Evolutionary conservation across 1,140 invertebrate genomes (phyloP).

Genomic region (Philopotamus ludificatus): DNA sequence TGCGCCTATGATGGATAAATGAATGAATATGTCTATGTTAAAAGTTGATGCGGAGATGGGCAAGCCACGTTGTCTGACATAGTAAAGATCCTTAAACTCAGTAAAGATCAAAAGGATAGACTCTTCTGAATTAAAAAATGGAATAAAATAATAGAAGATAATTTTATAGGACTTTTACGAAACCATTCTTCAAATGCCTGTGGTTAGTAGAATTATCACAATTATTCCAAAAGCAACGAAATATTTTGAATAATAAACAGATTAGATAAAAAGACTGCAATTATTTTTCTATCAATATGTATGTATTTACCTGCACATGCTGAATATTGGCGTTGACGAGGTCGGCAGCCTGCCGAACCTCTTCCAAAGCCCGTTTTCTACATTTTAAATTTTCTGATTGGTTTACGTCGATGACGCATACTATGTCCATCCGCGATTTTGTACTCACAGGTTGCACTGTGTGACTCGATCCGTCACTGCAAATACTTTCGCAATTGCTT

Average conservation of each 20-base stretch:
- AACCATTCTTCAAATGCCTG: too few relatives aligned
- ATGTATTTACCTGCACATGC: conserved; percentile 71
- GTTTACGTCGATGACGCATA: conserved; percentile 83
- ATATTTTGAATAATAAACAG: conserved; percentile 7
- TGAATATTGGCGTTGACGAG: conserved; percentile 77
- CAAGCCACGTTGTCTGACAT: too few relatives aligned
- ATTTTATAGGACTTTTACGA: too few relatives aligned
- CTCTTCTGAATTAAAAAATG: too few relatives aligned
- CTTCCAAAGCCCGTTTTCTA: conserved; percentile 78
- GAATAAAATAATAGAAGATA: too few relatives aligned
- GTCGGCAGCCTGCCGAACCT: conserved; percentile 77
- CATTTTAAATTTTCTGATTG: conserved; percentile 69
- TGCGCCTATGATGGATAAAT: too few relatives aligned
- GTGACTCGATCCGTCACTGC: conserved; percentile 70
- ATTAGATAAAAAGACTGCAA: conserved; percentile 7
- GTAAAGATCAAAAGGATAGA: too few relatives aligned
- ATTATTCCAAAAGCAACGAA: not conserved
- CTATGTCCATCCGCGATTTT: conserved; percentile 82
- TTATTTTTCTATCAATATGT: conserved; percentile 33
- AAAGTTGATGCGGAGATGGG: too few relatives aligned
- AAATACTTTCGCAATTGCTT: conserved; percentile 70
- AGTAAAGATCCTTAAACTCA: too few relatives aligned
- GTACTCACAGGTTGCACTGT: conserved; percentile 58
- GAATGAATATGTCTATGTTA: too few relatives aligned
- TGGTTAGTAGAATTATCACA: too few relatives aligned